A percentile compares a stretch with the other conserved stretches of the same genome.
These are phyloP conservation scores for Enteromius trimaculatus DNA, from an alignment of 2,797 vertebrate genomes.

Conservation along the genomic window DNA sequence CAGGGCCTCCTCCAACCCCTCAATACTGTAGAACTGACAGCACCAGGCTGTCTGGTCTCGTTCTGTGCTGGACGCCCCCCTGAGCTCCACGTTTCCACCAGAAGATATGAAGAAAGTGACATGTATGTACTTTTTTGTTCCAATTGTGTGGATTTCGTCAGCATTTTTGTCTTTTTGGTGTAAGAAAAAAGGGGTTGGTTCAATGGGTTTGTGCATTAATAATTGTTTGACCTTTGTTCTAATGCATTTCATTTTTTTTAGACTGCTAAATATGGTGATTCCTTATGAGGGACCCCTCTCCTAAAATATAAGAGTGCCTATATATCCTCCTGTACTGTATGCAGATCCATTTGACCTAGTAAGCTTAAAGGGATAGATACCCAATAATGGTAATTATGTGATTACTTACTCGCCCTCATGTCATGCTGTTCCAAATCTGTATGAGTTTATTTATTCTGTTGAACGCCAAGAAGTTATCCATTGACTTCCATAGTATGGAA, in stretches of 20 bases:
- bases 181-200: not conserved
- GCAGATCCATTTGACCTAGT: not conserved
- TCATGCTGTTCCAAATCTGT: not conserved
- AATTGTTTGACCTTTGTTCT: not conserved
- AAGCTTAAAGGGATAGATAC: not conserved
- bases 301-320: not conserved
- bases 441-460: not conserved
- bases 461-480: not conserved
- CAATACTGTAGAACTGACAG: not conserved
- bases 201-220: not conserved
- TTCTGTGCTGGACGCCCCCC: not conserved
- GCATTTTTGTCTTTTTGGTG: not conserved
- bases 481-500: not conserved
- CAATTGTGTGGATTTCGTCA: not conserved
- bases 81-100: not conserved
- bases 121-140: conserved; percentile 4
- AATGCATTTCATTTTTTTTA: not conserved
- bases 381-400: not conserved
- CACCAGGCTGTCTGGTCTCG: not conserved
- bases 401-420: not conserved
- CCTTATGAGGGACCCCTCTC: not conserved
- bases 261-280: conserved; percentile 7
- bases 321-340: not conserved
- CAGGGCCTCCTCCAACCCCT: not conserved
- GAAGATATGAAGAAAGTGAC: conserved; percentile 52